Evolutionary conservation across 2,888 invertebrate species (phyloP), one percentile per base, ranked within the genome.

Genomic region (Achlya flavicornis): DNA sequence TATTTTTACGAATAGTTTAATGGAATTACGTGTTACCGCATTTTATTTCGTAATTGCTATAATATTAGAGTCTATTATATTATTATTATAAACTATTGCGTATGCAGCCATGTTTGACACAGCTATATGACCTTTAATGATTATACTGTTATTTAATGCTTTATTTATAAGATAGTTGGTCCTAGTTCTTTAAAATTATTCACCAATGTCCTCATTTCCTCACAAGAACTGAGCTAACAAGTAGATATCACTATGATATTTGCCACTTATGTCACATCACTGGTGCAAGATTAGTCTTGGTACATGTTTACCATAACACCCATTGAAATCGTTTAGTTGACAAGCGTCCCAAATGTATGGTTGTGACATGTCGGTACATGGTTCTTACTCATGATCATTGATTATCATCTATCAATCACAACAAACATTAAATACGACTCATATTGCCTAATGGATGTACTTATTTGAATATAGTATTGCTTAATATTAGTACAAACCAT

Each of bases 341-440:
- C 80, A 78, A 68, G 72, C 78, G 85, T 79, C 77, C 81, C 69
- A 79, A 70, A 79, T 81, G 68, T 67, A 74, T 71, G 76, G 78
- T 81, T 78, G 77, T 75, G 75, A 73, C 75, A 79, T 53, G n/a
- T 19, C 14, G 16, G 48, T 19, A 53, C 53, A 19, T 19, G 8
- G n/a, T 16, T 48, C 16, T 16, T 8, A 10, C 53, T 53, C 14
- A 19, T 19, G 53, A 53, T 10, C 53, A 53, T 10, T 53, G 53
- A 53, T 53, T 10, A 48, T 46, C 7, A 53, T 53, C 61, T 58
- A 53, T 53, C 19, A 53, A 53, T 53, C 19, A 53, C 19, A 53
- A 53, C 16, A 7, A 53, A 53, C 19, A 53, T 53, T 53, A 53
- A 16, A 48, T 16, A 48, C n/a, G 16, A 48, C 16, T 48, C 48